Percentiles rank a stretch among this genome's conserved stretches.
Evolutionary conservation across 2,797 vertebrate genomes (phyloP).

Genomic region (Chromobotia macracanthus): DNA sequence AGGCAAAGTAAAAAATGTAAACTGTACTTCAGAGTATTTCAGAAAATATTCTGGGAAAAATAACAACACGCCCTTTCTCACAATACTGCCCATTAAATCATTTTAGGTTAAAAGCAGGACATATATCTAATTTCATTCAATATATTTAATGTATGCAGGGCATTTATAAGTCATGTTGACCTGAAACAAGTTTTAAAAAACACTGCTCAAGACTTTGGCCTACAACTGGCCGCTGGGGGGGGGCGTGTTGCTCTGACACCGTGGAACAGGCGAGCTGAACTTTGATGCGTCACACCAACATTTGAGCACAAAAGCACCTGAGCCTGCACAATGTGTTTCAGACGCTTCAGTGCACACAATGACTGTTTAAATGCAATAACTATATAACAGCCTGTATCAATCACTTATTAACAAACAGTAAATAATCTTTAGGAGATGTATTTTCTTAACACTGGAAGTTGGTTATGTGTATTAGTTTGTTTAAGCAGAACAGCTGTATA

Average conservation of each 20-base stretch:
- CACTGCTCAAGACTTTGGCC: neutral
- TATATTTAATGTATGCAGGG: neutral
- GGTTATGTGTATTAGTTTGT: no score
- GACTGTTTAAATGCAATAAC: neutral
- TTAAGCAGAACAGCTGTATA: no score
- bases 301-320: constrained; percentile 1
- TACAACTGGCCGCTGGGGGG: constrained; percentile 20
- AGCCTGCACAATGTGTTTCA: neutral
- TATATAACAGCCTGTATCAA: neutral
- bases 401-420: neutral
- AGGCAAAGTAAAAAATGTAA: no score
- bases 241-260: constrained; percentile 21
- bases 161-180: neutral
- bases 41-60: no score
- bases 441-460: no score
- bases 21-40: no score
- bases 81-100: neutral
- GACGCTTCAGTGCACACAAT: neutral
- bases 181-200: neutral
- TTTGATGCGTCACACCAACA: constrained; percentile 18
- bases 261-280: constrained; percentile 34
- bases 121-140: neutral
- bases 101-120: no score
- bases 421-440: neutral
- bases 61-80: neutral